phyloP scores from a whole-genome alignment of 2,113 vertebrate species.

The Thamnaconus septentrionalis region DNA sequence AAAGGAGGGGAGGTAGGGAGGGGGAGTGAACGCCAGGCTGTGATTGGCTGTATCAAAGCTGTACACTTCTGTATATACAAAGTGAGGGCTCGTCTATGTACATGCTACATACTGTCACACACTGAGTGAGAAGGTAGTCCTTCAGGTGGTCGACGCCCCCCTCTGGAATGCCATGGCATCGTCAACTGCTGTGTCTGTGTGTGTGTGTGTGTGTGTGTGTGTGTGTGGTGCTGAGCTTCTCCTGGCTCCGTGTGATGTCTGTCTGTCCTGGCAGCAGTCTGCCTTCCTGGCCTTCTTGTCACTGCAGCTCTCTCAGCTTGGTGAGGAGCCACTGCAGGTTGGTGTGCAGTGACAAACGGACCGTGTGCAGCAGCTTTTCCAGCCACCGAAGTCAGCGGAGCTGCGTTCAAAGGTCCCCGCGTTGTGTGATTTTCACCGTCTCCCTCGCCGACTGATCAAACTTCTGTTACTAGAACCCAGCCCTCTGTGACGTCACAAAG shows the following conservation, averaged over 20 bases:
- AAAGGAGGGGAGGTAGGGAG: constrained; percentile 34
- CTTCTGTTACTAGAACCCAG: constrained; percentile 11
- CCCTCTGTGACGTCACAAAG: background rate
- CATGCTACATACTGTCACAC: constrained; percentile 72
- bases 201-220: constrained; percentile 22
- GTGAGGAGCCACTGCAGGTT: constrained; percentile 1
- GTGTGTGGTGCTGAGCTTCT: constrained; percentile 47
- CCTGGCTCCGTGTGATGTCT: constrained; percentile 23
- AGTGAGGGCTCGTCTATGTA: constrained; percentile 64
- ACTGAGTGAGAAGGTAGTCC: constrained; percentile 49
- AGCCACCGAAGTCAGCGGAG: constrained; percentile 25
- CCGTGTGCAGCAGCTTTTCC: constrained; percentile 56
- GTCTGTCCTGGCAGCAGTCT: constrained; percentile 22
- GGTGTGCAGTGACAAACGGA: constrained; percentile 27
- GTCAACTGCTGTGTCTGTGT: too few relatives aligned
- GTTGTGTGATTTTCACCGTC: constrained; percentile 4
- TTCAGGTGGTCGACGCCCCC: constrained; percentile 3
- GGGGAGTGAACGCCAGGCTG: constrained; percentile 50
- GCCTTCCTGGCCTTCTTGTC: too few relatives aligned
- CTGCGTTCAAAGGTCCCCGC: constrained; percentile 21
- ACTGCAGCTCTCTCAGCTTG: constrained; percentile 21
- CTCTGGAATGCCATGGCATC: too few relatives aligned
- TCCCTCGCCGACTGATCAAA: too few relatives aligned
- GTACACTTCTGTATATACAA: constrained; percentile 64
- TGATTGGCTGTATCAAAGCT: constrained; percentile 72